Percentiles rank a stretch among this genome's conserved stretches.
These are phyloP conservation scores for Hippocampus comes DNA, from an alignment of 2,113 vertebrate genomes.

Conservation along the genomic window DNA sequence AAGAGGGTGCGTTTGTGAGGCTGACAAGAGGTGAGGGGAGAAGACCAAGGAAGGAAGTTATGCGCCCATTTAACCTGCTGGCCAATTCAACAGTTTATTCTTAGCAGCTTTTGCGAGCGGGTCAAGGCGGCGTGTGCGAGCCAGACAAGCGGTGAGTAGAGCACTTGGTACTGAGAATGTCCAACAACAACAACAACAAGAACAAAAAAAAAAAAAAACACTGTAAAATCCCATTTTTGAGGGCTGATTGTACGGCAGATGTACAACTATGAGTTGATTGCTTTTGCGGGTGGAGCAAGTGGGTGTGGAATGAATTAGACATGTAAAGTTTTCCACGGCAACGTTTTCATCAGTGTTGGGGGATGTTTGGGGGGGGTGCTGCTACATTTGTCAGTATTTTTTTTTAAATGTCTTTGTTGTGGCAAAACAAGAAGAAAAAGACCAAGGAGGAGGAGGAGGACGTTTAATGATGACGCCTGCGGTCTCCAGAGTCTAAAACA, in stretches of 20 bases:
- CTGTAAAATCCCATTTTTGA: no score
- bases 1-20: background rate
- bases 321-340: background rate
- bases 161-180: no score
- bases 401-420: slow-evolving; percentile 60
- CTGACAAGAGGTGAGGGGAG: no score
- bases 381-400: slow-evolving; percentile 67
- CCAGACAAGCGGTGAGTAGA: background rate
- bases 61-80: no score
- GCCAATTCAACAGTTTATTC: no score
- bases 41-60: no score
- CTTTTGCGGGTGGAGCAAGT: no score
- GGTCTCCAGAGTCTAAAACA: slow-evolving; percentile 64
- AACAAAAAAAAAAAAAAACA: no score
- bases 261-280: no score
- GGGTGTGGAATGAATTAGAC: background rate
- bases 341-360: background rate
- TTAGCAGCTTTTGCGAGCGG: no score
- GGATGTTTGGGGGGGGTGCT: background rate
- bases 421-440: background rate
- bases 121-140: background rate
- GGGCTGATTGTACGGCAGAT: no score
- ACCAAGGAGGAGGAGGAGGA: slow-evolving; percentile 46
- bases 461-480: slow-evolving; percentile 72
- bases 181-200: no score